A percentile compares a stretch with the other conserved stretches of the same genome.
These are phyloP conservation scores for Pipistrellus nathusii DNA, from an alignment of 2,797 vertebrate species.

Conservation along the genomic window DNA sequence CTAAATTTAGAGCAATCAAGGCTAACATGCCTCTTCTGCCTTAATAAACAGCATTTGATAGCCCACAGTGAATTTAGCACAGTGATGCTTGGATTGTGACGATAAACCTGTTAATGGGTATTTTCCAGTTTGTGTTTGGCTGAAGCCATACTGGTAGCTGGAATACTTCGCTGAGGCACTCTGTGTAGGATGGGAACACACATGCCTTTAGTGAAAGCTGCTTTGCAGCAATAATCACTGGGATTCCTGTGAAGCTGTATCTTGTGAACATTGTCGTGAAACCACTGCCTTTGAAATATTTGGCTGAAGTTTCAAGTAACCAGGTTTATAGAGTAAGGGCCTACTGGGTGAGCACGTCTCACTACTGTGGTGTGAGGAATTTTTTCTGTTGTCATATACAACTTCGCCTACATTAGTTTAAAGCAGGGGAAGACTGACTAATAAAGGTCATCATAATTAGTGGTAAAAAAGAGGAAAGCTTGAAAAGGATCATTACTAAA, in stretches of 20 bases:
- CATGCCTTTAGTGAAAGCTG: constrained; percentile 60
- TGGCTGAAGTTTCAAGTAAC: constrained; percentile 72
- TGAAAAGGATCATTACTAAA: background rate
- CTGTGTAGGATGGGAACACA: constrained; percentile 52
- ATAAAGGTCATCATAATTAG: background rate
- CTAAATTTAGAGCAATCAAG: background rate
- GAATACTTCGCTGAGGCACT: background rate
- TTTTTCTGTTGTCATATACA: constrained; percentile 28
- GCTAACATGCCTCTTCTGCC: background rate
- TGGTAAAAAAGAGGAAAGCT: background rate
- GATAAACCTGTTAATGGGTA: background rate
- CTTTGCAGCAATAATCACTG: constrained; percentile 75
- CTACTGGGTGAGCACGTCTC: constrained; percentile 52
- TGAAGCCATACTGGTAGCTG: constrained; percentile 55
- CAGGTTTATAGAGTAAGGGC: constrained; percentile 68
- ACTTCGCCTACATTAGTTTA: constrained; percentile 52
- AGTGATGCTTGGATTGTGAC: constrained; percentile 34
- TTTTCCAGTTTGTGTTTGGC: constrained; percentile 49
- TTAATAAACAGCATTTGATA: constrained; percentile 10
- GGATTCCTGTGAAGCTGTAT: constrained; percentile 68
- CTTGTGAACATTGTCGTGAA: constrained; percentile 59
- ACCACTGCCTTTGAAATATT: constrained; percentile 74
- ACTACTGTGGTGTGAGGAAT: background rate
- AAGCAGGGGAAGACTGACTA: background rate
- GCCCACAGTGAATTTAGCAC: background rate